Conservation (phyloP, 2,888 invertebrate species). For the Caenorhabditis doughertyi region DNA sequence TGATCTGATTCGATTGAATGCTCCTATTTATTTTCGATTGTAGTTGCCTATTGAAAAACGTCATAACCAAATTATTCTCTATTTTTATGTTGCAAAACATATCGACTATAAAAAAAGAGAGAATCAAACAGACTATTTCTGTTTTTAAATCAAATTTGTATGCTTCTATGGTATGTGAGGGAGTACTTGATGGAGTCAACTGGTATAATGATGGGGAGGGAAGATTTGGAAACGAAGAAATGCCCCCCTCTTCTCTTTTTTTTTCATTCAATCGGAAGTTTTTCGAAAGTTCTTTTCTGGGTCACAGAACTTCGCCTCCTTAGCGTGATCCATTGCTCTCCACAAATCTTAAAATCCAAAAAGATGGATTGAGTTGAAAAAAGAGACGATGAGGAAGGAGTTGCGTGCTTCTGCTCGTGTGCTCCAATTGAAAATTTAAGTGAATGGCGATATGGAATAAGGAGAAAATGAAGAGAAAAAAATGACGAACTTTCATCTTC, state of each 20-base stretch:
- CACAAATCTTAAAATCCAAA: slow-evolving; percentile 10
- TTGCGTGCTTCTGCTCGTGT: slow-evolving; percentile 35
- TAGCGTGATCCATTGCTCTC: slow-evolving; percentile 31
- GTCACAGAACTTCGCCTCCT: slow-evolving; percentile 37
- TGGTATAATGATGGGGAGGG: slow-evolving; percentile 26
- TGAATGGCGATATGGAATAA: slow-evolving; percentile 32
- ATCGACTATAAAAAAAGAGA: slow-evolving; percentile 11
- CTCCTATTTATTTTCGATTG: not conserved
- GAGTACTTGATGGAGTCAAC: not conserved
- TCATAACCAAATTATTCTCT: slow-evolving; percentile 3
- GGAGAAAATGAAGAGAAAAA: not conserved
- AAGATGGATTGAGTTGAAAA: slow-evolving; percentile 16
- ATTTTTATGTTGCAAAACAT: slow-evolving; percentile 13
- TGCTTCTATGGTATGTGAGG: not conserved
- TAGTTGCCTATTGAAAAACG: slow-evolving; percentile 5
- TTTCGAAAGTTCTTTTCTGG: slow-evolving; percentile 43
- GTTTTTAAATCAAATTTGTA: slow-evolving; percentile 28
- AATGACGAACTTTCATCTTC: slow-evolving; percentile 48
- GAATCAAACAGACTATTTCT: not conserved
- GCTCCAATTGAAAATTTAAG: slow-evolving; percentile 55
- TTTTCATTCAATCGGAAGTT: slow-evolving; percentile 22
- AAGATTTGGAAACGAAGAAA: slow-evolving; percentile 11
- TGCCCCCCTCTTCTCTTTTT: not conserved
- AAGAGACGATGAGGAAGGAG: slow-evolving; percentile 34
- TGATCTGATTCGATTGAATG: not conserved